Evolutionary conservation across 2,888 invertebrate genomes (phyloP).

Genomic region (Papilio gigon): DNA sequence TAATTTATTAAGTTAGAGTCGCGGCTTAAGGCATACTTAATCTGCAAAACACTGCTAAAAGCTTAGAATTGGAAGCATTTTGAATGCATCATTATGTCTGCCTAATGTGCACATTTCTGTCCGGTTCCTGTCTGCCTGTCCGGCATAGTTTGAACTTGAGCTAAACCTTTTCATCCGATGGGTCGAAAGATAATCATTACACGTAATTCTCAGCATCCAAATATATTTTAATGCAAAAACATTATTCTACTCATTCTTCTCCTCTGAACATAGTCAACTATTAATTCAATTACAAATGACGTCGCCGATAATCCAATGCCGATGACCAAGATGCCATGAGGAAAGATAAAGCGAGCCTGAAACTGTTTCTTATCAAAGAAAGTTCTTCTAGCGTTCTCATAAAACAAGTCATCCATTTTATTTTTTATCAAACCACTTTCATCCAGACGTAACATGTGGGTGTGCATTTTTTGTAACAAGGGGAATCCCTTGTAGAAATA

Average conservation of each 20-base stretch:
- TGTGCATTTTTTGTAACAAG: constrained; percentile 25
- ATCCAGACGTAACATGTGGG: constrained; percentile 24
- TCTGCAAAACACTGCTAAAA: background rate
- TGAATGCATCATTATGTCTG: no score
- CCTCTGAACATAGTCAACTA: constrained; percentile 1
- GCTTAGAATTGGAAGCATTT: no score
- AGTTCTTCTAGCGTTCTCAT: constrained; percentile 15
- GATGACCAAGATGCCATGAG: background rate
- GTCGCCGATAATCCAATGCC: constrained; percentile 25
- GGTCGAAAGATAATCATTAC: no score
- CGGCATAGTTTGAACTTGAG: no score
- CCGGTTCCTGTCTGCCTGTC: no score
- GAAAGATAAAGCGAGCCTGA: constrained; percentile 19
- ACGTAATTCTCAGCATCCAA: background rate
- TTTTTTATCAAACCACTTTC: constrained; percentile 41
- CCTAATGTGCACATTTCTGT: no score
- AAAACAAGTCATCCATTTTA: constrained; percentile 33
- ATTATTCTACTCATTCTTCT: background rate
- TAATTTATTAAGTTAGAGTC: constrained; percentile 13
- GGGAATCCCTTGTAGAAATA: constrained; percentile 46
- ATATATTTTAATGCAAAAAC: background rate
- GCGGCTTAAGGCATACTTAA: constrained; percentile 7
- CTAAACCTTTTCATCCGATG: no score
- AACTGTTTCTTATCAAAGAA: constrained; percentile 12
- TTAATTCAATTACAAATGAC: constrained; percentile 1